Percentiles rank a stretch among this genome's conserved stretches.
These are phyloP conservation scores for Dysidea cf. avara DNA, from an alignment of 37 sponge, comb jelly and placozoan species.

Conservation along the genomic window DNA sequence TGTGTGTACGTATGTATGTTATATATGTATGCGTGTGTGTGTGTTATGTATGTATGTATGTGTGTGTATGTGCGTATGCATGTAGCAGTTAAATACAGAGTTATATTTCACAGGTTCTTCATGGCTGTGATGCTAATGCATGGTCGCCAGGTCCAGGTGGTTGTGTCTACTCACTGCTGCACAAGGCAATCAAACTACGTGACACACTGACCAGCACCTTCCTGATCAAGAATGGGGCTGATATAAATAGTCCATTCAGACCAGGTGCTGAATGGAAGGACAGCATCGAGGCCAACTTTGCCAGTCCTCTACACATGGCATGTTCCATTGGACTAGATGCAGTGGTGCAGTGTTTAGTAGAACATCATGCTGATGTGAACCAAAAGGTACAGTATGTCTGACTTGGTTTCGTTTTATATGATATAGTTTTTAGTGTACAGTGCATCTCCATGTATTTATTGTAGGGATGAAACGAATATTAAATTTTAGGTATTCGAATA, in stretches of 20 bases:
- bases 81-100: background rate
- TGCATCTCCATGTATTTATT: too few relatives aligned
- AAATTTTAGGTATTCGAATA: too few relatives aligned
- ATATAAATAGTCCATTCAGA: constrained; percentile 57
- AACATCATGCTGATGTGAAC: constrained; percentile 79
- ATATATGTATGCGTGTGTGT: constrained; percentile 6
- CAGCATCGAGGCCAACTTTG: constrained; percentile 7
- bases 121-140: constrained; percentile 91
- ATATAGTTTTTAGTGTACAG: constrained; percentile 7
- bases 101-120: constrained; percentile 50
- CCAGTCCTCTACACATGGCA: constrained; percentile 88
- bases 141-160: constrained; percentile 64
- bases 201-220: constrained; percentile 78
- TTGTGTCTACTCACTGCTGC: constrained; percentile 70
- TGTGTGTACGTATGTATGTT: background rate
- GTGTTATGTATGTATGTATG: background rate
- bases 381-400: constrained; percentile 69
- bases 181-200: constrained; percentile 77
- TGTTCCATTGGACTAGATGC: constrained; percentile 69
- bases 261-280: background rate
- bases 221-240: constrained; percentile 81
- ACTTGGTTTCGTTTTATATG: background rate
- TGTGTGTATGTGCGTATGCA: constrained; percentile 28
- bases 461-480: too few relatives aligned
- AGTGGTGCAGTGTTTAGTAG: constrained; percentile 84